Evolutionary conservation across 2,113 vertebrate genomes (phyloP), one percentile per base, ranked within the genome.

Genomic region (Rhea pennata): DNA sequence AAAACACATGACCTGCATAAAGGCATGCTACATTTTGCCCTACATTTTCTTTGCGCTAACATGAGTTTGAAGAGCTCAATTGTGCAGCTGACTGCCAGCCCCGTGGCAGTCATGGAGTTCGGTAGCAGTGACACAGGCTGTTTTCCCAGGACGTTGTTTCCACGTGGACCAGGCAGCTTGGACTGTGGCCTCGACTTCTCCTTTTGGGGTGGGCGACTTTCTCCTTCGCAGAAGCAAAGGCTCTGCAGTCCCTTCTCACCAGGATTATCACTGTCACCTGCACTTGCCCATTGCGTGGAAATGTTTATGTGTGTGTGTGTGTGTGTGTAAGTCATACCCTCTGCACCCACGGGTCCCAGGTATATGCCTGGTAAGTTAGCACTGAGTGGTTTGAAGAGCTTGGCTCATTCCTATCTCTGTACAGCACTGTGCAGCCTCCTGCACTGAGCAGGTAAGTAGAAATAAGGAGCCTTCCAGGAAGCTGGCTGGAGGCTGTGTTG

Each of bases 281-380:
- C 20, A 17, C 0, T 53, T 62, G 56, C 65, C 77, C 65, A 40
- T 15, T 23, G 48, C 84, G 58, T 7, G 5, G n/a, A 16, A 83
- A 31, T 36, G 19, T 10, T 19, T 14, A 5, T 12, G 8, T 7
- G 29, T 27, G 20, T 9, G 19, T 19, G 22, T 14, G 6, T 12
- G 8, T 7, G 29, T 27, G 20, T 9, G 19, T 19, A 26, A 74
- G 23, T 31, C 46, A 9, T 6, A 51, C 12, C 6, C 36, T 36
- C 36, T 36, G 58, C 69, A 33, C 0, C 0, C 29, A 3, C 0
- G 0, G 56, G 48, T 46, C 44, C 70, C 61, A 59, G 44, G 15
- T 23, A 4, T 4, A 2, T 11, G 74, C 50, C 9, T 11, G 33
- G 2, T 29, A 44, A 44, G 16, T 31, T n/a, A 88, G 27, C 19